Evolutionary conservation across 1,140 invertebrate genomes (phyloP).

Genomic region (Zaprionus camerounensis): DNA sequence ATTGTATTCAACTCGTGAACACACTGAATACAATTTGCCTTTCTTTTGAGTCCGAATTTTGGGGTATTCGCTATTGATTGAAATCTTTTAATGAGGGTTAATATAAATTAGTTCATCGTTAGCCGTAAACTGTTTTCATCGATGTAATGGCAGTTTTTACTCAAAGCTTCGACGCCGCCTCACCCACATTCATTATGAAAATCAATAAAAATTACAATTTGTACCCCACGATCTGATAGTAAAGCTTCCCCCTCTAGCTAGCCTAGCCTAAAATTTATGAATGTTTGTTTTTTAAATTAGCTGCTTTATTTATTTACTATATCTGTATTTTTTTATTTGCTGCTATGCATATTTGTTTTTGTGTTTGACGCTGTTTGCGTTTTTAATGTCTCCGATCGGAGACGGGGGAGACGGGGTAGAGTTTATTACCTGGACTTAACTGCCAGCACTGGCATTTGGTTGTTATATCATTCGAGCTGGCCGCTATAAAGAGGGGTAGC

Average conservation of each 20-base stretch:
- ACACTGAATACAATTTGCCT: neutral
- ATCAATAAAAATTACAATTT: constrained; percentile 17
- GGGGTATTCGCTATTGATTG: neutral
- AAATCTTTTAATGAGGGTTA: neutral
- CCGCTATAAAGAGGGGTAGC: constrained; percentile 78
- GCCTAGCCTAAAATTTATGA: constrained; percentile 17
- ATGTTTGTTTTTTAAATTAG: constrained; percentile 25
- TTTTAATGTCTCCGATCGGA: too few relatives aligned
- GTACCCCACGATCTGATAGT: neutral
- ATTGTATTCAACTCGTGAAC: neutral
- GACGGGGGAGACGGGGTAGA: neutral
- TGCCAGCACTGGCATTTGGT: constrained; percentile 82
- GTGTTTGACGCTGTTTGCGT: neutral
- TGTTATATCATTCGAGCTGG: constrained; percentile 82
- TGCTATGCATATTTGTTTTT: constrained; percentile 15
- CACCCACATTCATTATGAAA: neutral
- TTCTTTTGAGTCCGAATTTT: neutral
- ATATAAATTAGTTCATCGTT: constrained; percentile 1
- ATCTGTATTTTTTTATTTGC: neutral
- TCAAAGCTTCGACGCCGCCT: neutral
- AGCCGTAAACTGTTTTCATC: neutral
- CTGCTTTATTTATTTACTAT: constrained; percentile 9
- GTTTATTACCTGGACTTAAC: constrained; percentile 82
- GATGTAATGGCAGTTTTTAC: neutral
- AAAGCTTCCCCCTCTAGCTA: neutral